phyloP scores from a whole-genome alignment of 2,797 vertebrate species.

The Xerus rutilus region DNA sequence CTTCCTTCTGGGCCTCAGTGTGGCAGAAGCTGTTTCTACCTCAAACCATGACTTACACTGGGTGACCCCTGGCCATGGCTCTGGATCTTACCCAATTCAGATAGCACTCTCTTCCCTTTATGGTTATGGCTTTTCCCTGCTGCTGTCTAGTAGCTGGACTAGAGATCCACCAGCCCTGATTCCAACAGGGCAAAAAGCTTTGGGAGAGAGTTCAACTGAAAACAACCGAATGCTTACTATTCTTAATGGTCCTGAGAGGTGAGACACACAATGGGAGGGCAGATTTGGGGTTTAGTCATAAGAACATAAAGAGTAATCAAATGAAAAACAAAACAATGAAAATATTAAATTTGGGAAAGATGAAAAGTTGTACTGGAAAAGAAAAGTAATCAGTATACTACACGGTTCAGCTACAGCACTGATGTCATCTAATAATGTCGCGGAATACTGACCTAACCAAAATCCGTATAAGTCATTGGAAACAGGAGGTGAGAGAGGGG shows the following conservation, averaged over 20 bases:
- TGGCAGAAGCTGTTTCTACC: neutral
- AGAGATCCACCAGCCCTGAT: neutral
- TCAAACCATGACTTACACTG: neutral
- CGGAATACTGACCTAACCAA: neutral
- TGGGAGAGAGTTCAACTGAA: slow-evolving; percentile 42
- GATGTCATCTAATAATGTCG: neutral
- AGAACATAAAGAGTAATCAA: slow-evolving; percentile 33
- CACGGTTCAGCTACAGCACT: neutral
- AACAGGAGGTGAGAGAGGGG: neutral
- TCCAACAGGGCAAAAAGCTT: neutral
- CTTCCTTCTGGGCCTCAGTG: neutral
- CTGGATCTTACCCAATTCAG: neutral
- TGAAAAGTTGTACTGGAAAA: neutral
- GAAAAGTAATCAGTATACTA: neutral
- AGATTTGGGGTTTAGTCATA: neutral
- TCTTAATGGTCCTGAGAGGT: neutral
- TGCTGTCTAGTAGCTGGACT: neutral
- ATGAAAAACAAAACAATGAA: neutral
- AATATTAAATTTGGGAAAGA: slow-evolving; percentile 32
- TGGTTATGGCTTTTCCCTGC: neutral
- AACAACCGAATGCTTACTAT: neutral
- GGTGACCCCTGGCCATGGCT: neutral
- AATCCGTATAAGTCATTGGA: neutral
- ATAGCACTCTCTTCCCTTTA: neutral
- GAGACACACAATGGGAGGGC: neutral